Evolutionary conservation across 1,140 invertebrate genomes (phyloP).

Genomic region (Bombus terrestris): DNA sequence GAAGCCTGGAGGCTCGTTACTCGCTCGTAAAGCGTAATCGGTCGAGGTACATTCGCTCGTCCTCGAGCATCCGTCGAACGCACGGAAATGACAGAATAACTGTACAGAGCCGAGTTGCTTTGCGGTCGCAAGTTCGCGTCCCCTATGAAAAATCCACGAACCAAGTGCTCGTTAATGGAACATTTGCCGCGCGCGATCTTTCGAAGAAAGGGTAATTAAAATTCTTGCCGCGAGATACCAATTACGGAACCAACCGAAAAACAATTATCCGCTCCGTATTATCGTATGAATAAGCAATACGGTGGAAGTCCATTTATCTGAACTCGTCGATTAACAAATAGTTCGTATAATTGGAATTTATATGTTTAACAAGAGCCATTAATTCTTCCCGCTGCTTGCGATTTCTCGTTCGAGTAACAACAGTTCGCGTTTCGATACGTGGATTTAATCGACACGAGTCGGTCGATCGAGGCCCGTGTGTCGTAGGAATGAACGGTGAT

Average conservation of each 20-base stretch:
- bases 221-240: slow-evolving; percentile 34
- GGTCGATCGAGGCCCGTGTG: rapidly evolving
- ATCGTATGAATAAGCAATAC: neutral
- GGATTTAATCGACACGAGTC: no score
- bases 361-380: neutral
- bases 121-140: neutral
- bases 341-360: neutral
- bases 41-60: neutral
- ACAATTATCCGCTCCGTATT: neutral
- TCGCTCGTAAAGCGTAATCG: slow-evolving; percentile 32
- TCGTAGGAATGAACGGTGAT: no score
- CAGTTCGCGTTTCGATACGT: no score
- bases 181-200: slow-evolving; percentile 6
- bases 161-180: slow-evolving; percentile 15
- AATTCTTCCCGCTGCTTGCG: neutral
- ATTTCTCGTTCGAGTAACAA: no score
- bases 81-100: slow-evolving; percentile 40
- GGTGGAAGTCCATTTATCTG: neutral
- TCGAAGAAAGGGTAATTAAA: slow-evolving; percentile 30
- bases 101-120: slow-evolving; percentile 22
- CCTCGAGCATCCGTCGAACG: slow-evolving; percentile 16
- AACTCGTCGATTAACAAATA: neutral
- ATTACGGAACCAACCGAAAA: neutral
- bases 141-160: neutral
- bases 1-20: slow-evolving; percentile 6